phyloP scores from a whole-genome alignment of 2,888 invertebrate species.

The Parnassius glacialis region DNA sequence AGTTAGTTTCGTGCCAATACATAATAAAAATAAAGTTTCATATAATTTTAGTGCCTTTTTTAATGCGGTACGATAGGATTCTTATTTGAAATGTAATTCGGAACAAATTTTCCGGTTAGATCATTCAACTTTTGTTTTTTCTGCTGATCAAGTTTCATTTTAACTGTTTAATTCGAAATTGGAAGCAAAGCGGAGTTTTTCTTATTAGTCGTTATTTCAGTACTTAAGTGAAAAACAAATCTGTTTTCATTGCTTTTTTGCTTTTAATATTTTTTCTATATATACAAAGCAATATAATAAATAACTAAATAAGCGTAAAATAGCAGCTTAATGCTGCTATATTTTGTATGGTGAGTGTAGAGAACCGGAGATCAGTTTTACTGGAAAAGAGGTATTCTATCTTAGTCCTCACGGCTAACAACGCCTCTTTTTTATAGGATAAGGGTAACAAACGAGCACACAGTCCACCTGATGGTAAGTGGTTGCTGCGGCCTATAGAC shows the following conservation, averaged over 20 bases:
- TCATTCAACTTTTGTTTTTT: neutral
- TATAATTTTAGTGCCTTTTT: constrained; percentile 27
- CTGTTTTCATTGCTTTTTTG: neutral
- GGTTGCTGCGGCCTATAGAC: no score
- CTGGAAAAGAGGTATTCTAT: no score
- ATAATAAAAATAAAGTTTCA: constrained; percentile 41
- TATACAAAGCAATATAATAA: no score
- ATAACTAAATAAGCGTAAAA: no score
- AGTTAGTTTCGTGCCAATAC: constrained; percentile 47
- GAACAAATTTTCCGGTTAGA: neutral
- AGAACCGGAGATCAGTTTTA: no score
- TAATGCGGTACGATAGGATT: neutral
- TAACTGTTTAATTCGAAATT: neutral
- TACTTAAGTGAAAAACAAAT: neutral
- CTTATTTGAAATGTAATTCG: neutral
- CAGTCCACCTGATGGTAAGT: no score
- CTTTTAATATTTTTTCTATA: no score
- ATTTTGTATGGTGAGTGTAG: no score
- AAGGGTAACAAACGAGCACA: no score
- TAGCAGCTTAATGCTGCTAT: no score
- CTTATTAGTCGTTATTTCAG: neutral
- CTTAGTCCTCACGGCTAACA: no score
- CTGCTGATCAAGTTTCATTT: neutral
- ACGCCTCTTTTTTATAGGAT: no score
- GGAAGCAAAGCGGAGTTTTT: neutral